Conservation (phyloP, 1,140 invertebrate genomes). For the Venustaconcha ellipsiformis region DNA sequence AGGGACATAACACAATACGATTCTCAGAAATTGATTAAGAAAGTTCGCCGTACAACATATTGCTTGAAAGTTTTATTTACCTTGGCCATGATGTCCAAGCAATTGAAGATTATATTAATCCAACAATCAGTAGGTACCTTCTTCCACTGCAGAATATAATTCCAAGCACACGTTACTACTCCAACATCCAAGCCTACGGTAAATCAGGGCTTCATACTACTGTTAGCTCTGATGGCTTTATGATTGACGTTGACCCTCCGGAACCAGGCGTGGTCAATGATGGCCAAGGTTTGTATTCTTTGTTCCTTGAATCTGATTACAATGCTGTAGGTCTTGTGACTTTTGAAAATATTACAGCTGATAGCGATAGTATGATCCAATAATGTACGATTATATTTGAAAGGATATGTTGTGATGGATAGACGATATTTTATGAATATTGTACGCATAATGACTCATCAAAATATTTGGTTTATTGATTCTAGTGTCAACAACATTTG, state of each 20-base stretch:
- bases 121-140: not conserved
- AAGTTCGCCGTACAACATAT: no score
- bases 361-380: not conserved
- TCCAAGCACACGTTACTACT: constrained; percentile 20
- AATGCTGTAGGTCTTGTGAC: no score
- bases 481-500: no score
- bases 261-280: constrained; percentile 26
- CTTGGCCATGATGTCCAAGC: constrained; percentile 26
- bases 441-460: not conserved
- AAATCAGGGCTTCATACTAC: constrained; percentile 24
- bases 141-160: constrained; percentile 3
- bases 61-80: no score
- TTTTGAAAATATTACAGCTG: not conserved
- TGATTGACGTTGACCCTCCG: constrained; percentile 27
- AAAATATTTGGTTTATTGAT: not conserved
- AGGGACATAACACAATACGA: no score
- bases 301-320: not conserved
- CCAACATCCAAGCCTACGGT: constrained; percentile 25
- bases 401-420: not conserved
- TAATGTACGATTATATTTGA: not conserved
- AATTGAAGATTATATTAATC: not conserved
- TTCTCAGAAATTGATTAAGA: no score
- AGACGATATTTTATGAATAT: not conserved
- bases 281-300: constrained; percentile 17
- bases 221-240: constrained; percentile 31